A percentile compares a stretch with the other conserved stretches of the same genome.
Conservation (phyloP, 1,140 invertebrate genomes). For the Zeugodacus cucurbitae region DNA sequence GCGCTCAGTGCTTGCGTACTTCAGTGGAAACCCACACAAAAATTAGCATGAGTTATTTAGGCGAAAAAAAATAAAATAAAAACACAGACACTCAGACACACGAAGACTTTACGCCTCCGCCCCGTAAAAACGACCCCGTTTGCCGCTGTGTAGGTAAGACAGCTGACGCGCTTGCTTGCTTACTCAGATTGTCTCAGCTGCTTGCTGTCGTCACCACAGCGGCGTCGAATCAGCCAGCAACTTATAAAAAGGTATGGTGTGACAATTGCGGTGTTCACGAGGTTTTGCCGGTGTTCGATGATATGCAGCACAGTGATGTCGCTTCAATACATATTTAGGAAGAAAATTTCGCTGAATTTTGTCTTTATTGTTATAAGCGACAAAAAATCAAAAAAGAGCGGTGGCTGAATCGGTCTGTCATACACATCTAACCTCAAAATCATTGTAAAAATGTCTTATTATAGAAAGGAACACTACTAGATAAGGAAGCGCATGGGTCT, state of each 20-base stretch:
- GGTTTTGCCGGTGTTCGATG: neutral
- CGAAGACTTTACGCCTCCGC: neutral
- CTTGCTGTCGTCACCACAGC: neutral
- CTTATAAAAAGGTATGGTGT: neutral
- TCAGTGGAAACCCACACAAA: slow-evolving; percentile 44
- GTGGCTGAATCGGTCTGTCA: no score
- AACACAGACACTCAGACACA: neutral
- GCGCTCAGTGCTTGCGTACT: slow-evolving; percentile 26
- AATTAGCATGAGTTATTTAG: slow-evolving; percentile 63
- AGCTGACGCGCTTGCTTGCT: neutral
- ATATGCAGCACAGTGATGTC: neutral
- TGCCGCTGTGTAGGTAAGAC: neutral
- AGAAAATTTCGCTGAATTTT: no score
- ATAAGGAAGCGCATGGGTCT: no score
- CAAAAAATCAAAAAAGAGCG: no score
- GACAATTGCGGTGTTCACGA: neutral
- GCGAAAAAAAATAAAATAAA: neutral
- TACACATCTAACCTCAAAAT: no score
- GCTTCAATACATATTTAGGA: neutral
- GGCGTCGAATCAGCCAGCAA: neutral
- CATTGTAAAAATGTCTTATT: no score
- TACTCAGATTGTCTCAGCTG: neutral
- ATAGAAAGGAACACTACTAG: no score
- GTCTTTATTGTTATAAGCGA: no score
- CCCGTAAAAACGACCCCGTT: neutral